Percentiles rank a stretch among this genome's conserved stretches.
Conservation (phyloP, 2,797 vertebrate genomes). For the Aldrovandia affinis region DNA sequence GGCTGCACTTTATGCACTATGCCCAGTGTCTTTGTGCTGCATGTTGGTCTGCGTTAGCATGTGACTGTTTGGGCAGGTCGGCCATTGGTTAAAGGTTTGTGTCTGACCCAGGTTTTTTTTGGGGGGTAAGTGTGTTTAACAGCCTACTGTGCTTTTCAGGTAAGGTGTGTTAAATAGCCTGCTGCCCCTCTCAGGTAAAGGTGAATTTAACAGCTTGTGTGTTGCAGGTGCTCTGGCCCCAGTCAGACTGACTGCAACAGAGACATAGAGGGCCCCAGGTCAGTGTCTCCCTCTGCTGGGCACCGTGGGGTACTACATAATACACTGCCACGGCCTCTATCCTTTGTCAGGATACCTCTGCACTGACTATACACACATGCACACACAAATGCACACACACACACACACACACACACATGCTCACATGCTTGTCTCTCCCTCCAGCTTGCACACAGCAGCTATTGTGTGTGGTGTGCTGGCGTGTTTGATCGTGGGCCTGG, state of each 20-base stretch:
- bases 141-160: no score
- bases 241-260: constrained; percentile 76
- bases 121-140: background rate
- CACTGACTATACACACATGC: background rate
- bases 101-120: background rate
- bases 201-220: background rate
- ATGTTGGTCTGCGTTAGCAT: background rate
- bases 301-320: background rate
- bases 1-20: background rate
- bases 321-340: background rate
- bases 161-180: no score
- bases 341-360: background rate
- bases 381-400: background rate
- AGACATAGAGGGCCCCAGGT: constrained; percentile 72
- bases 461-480: constrained; percentile 79
- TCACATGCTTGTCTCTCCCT: constrained; percentile 25
- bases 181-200: no score
- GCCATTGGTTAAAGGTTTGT: background rate
- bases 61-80: no score
- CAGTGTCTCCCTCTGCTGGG: constrained; percentile 68
- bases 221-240: constrained; percentile 82
- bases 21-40: background rate
- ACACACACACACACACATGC: constrained; percentile 2
- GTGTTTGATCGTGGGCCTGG: constrained; percentile 75
- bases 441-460: constrained; percentile 76